Conservation (phyloP, 1,140 invertebrate species). For the Penaeus chinensis region DNA sequence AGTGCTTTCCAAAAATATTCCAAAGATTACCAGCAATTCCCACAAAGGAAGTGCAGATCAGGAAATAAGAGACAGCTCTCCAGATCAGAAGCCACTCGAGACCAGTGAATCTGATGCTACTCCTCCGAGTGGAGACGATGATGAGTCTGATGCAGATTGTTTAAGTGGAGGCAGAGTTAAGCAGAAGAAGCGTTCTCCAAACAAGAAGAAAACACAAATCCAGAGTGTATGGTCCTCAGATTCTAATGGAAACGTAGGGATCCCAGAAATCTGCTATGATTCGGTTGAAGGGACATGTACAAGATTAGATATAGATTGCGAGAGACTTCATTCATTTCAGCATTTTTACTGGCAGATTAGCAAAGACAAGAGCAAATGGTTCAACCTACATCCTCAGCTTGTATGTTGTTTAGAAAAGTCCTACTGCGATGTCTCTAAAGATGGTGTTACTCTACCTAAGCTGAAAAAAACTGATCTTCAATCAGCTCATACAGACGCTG, state of each 20-base stretch:
- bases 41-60: no score
- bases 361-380: background rate
- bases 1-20: background rate
- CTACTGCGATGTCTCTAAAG: background rate
- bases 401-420: background rate
- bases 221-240: background rate
- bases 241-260: background rate
- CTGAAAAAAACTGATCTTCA: background rate
- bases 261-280: conserved; percentile 5
- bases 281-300: background rate
- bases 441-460: background rate
- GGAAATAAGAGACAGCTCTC: no score
- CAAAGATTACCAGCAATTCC: no score
- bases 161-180: background rate
- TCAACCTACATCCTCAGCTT: background rate
- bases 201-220: background rate
- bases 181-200: background rate
- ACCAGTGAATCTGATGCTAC: no score
- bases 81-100: no score
- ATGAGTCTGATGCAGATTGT: background rate
- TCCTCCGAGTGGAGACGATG: no score
- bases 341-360: conserved; percentile 23
- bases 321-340: background rate
- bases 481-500: background rate
- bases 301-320: background rate